phyloP scores from a whole-genome alignment of 1,140 invertebrate species.

The Wasmannia auropunctata region DNA sequence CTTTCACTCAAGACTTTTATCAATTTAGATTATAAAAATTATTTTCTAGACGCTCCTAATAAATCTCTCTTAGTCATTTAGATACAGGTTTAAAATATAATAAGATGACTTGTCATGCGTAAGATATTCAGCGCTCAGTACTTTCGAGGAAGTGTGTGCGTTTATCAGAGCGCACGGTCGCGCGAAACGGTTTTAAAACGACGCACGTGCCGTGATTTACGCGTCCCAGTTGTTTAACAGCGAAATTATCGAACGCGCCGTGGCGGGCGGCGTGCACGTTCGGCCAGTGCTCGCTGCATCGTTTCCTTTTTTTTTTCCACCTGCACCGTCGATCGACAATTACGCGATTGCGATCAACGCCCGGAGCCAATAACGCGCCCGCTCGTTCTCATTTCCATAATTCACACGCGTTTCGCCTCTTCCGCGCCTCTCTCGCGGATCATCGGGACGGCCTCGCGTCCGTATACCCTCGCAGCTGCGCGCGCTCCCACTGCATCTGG shows the following conservation, averaged over 20 bases:
- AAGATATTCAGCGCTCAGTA: neutral
- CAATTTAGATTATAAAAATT: neutral
- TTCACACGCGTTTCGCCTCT: conserved; percentile 66
- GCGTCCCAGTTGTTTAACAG: conserved; percentile 68
- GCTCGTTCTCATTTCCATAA: conserved; percentile 73
- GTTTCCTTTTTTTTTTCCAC: conserved; percentile 19
- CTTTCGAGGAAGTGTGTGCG: conserved; percentile 8
- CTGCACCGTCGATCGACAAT: conserved; percentile 67
- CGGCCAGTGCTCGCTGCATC: conserved; percentile 40
- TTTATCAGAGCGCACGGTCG: conserved; percentile 10
- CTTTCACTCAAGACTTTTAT: neutral
- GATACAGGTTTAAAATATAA: neutral
- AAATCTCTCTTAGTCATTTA: neutral
- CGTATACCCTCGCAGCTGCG: conserved; percentile 58
- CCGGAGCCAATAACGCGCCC: conserved; percentile 65
- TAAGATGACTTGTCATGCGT: neutral
- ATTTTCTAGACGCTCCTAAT: neutral
- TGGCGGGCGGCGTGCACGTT: neutral
- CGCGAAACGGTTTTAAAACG: conserved; percentile 13
- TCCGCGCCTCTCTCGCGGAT: conserved; percentile 25
- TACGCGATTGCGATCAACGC: conserved; percentile 72
- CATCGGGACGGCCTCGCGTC: conserved; percentile 46
- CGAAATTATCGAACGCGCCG: conserved; percentile 57
- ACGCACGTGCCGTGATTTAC: conserved; percentile 63
- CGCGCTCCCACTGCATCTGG: conserved; percentile 59